A percentile compares a stretch with the other conserved stretches of the same genome.
These are phyloP conservation scores for Dugesia japonica DNA, from an alignment of 2,888 invertebrate species.

Conservation along the genomic window DNA sequence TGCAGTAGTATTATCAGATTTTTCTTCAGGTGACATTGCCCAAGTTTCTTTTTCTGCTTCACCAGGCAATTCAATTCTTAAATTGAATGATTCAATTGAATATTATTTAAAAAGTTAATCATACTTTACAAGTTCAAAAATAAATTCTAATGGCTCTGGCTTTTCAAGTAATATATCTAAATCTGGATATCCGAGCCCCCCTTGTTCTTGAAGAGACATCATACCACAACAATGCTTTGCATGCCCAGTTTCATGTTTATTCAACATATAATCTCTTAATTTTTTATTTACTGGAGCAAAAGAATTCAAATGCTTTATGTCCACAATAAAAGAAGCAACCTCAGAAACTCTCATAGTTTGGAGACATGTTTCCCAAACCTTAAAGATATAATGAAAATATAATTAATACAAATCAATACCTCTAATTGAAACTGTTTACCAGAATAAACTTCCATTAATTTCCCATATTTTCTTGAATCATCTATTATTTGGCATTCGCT, in stretches of 20 bases:
- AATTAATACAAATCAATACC: slow-evolving; percentile 48
- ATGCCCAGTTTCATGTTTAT: slow-evolving; percentile 37
- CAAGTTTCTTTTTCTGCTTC: slow-evolving; percentile 83
- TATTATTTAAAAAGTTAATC: not conserved
- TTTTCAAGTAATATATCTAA: slow-evolving; percentile 67
- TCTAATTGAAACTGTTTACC: slow-evolving; percentile 94
- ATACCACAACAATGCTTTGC: slow-evolving; percentile 69
- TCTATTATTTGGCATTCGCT: slow-evolving; percentile 55
- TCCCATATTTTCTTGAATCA: slow-evolving; percentile 59
- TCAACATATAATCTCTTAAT: slow-evolving; percentile 53
- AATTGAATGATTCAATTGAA: not conserved
- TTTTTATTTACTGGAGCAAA: slow-evolving; percentile 91
- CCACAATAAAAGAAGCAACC: slow-evolving; percentile 61
- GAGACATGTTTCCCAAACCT: slow-evolving; percentile 69
- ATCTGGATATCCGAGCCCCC: slow-evolving; percentile 65
- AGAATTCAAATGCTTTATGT: slow-evolving; percentile 66
- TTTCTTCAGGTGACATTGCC: slow-evolving; percentile 73
- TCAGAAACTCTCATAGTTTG: slow-evolving; percentile 81
- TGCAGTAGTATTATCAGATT: slow-evolving; percentile 58
- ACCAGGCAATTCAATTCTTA: slow-evolving; percentile 60
- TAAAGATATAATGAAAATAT: not conserved
- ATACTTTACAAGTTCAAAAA: slow-evolving; percentile 55
- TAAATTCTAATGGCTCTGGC: slow-evolving; percentile 70
- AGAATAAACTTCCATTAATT: slow-evolving; percentile 74
- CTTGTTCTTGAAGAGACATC: slow-evolving; percentile 53